Conservation (phyloP, 2,888 invertebrate genomes). For the Dorcus parallelipipedus region DNA sequence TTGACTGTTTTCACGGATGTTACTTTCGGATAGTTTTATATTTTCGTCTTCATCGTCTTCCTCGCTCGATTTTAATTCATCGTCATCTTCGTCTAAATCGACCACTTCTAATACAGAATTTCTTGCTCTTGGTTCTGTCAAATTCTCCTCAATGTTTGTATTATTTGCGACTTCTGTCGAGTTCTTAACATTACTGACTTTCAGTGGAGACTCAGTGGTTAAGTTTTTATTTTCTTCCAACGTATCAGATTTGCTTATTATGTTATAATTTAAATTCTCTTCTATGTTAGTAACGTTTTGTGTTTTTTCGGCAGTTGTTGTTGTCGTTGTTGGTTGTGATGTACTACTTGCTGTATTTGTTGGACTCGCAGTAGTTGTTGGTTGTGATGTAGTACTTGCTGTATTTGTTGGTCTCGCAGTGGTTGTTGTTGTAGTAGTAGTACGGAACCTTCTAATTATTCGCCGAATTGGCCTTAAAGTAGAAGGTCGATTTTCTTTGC, state of each 20-base stretch:
- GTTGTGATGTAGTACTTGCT: not conserved
- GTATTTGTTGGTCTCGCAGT: too few relatives aligned
- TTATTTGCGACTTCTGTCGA: not conserved
- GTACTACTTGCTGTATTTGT: too few relatives aligned
- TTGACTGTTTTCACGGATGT: slow-evolving; percentile 45
- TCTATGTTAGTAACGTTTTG: slow-evolving; percentile 1
- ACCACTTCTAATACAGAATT: not conserved
- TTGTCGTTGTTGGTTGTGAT: not conserved
- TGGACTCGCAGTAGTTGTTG: not conserved
- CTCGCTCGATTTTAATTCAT: slow-evolving; percentile 21
- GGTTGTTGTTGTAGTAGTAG: slow-evolving; percentile 3
- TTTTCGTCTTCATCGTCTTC: slow-evolving; percentile 42
- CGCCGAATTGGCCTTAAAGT: slow-evolving; percentile 4
- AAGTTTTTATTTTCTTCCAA: slow-evolving; percentile 5
- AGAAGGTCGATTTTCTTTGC: not conserved
- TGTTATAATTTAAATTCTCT: slow-evolving; percentile 8
- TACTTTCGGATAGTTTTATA: slow-evolving; percentile 48
- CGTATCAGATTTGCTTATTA: slow-evolving; percentile 9
- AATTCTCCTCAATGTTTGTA: not conserved
- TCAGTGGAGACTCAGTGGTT: not conserved
- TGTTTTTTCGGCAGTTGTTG: slow-evolving; percentile 1
- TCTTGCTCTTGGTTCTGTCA: not conserved
- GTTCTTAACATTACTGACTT: too few relatives aligned
- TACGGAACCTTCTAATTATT: slow-evolving; percentile 20
- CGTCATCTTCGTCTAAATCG: slow-evolving; percentile 20